Conservation (phyloP, 1,140 invertebrate species). For the Macrostomum lignano region DNA sequence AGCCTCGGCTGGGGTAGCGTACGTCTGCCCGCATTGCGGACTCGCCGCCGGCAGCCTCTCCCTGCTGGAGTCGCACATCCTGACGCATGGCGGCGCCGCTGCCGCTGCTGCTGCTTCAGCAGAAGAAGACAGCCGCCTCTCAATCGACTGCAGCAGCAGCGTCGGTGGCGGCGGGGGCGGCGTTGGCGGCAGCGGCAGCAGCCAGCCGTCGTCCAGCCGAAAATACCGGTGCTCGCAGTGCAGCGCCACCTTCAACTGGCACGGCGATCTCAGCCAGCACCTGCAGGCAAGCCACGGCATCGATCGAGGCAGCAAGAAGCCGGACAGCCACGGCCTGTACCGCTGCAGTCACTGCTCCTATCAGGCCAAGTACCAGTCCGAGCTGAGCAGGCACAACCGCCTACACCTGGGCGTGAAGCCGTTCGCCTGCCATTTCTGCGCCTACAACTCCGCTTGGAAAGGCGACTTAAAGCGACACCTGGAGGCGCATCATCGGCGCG, state of each 20-base stretch:
- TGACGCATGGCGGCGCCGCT: too few relatives aligned
- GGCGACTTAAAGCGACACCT: conserved; percentile 28
- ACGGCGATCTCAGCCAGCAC: conserved; percentile 3
- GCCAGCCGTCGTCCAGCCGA: too few relatives aligned
- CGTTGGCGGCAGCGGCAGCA: too few relatives aligned
- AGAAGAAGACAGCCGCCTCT: too few relatives aligned
- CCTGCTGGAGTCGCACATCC: too few relatives aligned
- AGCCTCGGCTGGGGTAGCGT: too few relatives aligned
- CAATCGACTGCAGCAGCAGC: too few relatives aligned
- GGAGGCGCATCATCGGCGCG: conserved; percentile 21
- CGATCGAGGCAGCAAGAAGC: neutral
- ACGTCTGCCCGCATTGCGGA: too few relatives aligned
- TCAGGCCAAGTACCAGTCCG: conserved; percentile 51
- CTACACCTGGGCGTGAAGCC: conserved; percentile 30
- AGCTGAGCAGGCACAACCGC: conserved; percentile 39
- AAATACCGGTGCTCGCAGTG: conserved; percentile 4
- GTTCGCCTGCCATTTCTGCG: conserved; percentile 18
- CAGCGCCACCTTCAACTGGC: conserved; percentile 3
- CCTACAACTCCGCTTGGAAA: conserved; percentile 25
- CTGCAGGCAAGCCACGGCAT: neutral
- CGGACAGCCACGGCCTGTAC: neutral
- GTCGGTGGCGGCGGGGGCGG: too few relatives aligned
- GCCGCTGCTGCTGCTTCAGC: too few relatives aligned
- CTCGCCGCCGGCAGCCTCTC: too few relatives aligned
- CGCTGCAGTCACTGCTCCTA: conserved; percentile 41